These are phyloP conservation scores for Trichogramma dendrolimi DNA, from an alignment of 2,888 invertebrate species.

Conservation along the genomic window DNA sequence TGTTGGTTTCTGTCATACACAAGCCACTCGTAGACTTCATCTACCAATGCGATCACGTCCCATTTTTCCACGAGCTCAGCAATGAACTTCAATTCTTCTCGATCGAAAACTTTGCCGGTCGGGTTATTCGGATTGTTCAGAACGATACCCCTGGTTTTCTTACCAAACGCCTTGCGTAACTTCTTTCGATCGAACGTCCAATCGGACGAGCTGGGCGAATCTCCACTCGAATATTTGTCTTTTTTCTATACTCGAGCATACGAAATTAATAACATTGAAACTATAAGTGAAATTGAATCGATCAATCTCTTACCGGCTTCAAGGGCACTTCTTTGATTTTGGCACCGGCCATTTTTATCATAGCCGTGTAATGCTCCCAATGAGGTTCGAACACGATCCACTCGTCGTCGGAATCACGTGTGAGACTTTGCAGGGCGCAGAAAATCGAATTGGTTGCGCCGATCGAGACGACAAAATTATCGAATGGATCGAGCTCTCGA, in stretches of 20 bases:
- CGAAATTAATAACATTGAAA: too few relatives aligned
- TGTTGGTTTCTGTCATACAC: slow-evolving; percentile 78
- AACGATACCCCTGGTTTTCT: slow-evolving; percentile 88
- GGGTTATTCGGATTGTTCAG: slow-evolving; percentile 98
- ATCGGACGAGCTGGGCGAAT: too few relatives aligned
- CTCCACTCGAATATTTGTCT: too few relatives aligned
- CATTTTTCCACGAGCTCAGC: slow-evolving; percentile 87
- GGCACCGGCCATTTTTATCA: slow-evolving; percentile 86
- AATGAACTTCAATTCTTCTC: slow-evolving; percentile 68
- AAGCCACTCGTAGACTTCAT: slow-evolving; percentile 99
- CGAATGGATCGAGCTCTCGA: slow-evolving; percentile 72
- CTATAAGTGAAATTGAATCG: too few relatives aligned
- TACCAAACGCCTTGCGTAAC: slow-evolving; percentile 73
- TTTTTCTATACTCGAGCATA: too few relatives aligned
- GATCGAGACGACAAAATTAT: slow-evolving; percentile 80
- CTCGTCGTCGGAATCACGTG: slow-evolving; percentile 81
- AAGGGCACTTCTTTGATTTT: slow-evolving; percentile 81
- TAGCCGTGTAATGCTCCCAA: slow-evolving; percentile 96
- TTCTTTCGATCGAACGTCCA: slow-evolving; percentile 85
- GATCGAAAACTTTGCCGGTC: slow-evolving; percentile 81
- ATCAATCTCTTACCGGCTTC: slow-evolving; percentile 62
- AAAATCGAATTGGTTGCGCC: slow-evolving; percentile 96
- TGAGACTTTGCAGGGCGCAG: slow-evolving; percentile 77
- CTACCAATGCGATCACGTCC: slow-evolving; percentile 86
- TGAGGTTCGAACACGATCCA: slow-evolving; percentile 96